Evolutionary conservation across 2,113 vertebrate species (phyloP).

Genomic region (Cheilinus undulatus): DNA sequence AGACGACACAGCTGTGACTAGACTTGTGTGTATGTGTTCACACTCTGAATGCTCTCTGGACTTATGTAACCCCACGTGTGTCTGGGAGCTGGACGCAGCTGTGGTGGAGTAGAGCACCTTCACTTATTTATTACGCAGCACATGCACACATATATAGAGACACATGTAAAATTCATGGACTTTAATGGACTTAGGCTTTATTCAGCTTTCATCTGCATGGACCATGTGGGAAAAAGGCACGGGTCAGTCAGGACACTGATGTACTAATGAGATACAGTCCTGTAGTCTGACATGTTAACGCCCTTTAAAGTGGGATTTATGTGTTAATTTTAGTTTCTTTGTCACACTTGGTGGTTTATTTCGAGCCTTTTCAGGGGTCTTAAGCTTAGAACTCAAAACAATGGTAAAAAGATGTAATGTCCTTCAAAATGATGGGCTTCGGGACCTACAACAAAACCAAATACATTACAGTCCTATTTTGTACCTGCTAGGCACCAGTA

Average conservation of each 20-base stretch:
- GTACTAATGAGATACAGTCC: not conserved
- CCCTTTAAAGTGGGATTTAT: not conserved
- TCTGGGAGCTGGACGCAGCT: slow-evolving; percentile 50
- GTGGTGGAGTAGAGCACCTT: slow-evolving; percentile 44
- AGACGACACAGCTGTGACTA: slow-evolving; percentile 55
- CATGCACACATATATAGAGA: slow-evolving; percentile 31
- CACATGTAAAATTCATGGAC: slow-evolving; percentile 57
- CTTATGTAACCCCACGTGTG: slow-evolving; percentile 62
- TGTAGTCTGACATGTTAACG: not conserved
- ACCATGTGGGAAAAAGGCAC: slow-evolving; percentile 24
- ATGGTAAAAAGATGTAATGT: no score
- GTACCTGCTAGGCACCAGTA: no score
- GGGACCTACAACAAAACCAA: not conserved
- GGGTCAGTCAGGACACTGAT: slow-evolving; percentile 30
- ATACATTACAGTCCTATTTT: not conserved
- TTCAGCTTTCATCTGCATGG: slow-evolving; percentile 16
- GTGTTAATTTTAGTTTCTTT: not conserved
- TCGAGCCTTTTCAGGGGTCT: not conserved
- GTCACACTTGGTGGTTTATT: not conserved
- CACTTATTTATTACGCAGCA: slow-evolving; percentile 64
- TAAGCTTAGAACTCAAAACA: no score
- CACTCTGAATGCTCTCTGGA: slow-evolving; percentile 13
- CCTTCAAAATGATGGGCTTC: not conserved
- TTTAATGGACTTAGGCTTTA: slow-evolving; percentile 56
- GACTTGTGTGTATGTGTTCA: slow-evolving; percentile 15